Base-by-base conservation (phyloP, 2,797 vertebrate species). In the Macroramphosus scolopax region DNA sequence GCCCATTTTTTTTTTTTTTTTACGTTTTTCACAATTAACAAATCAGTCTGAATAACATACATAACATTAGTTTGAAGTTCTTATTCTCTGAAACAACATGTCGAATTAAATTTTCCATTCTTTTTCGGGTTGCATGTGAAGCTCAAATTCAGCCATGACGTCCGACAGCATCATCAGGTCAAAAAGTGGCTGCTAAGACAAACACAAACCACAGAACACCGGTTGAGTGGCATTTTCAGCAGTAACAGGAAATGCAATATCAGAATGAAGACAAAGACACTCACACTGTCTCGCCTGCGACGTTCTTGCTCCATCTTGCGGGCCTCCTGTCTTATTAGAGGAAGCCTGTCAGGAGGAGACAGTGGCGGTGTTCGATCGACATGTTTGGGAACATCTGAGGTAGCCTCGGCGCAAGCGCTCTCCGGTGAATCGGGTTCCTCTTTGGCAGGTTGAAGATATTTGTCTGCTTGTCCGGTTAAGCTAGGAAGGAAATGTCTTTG, bases 131-230 rank as follows among this genome's bases (percentile, higher is more conserved):
- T 89, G 85, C 71, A 97, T 82, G 57, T 88, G 87, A 8, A 94
- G 92, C 88, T 98, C 94, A 60, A 98, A 98, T 15, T 90, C 85
- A 56, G 91, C 80, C 95, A 97, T 94, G 69, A 96, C 91, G 41
- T 96, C 92, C 2, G 89, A 89, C 80, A 94, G 94, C 84, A 89
- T 85, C 44, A 88, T 91, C 75, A 98, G 90, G 77, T 98, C 94
- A 68, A 96, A 90, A 52, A 78, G 80, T 37, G 84, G 87, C 91
- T 93, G 92, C 96, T 98, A 78, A 28, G 48, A 68, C 28, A 63
- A 18, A 47, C 13, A 41, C 1, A 72, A 72, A 78, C 26, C 18
- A 56, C 8, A 22, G 5, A 34, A 6, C 3, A 3, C 3, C 3
- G 3, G 7, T 3, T 22, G 20, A 9, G 8, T 26, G 5, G 7